A percentile compares a stretch with the other conserved stretches of the same genome.
Conservation (phyloP, 2,888 invertebrate species). For the Leptopilina drosophilae region DNA sequence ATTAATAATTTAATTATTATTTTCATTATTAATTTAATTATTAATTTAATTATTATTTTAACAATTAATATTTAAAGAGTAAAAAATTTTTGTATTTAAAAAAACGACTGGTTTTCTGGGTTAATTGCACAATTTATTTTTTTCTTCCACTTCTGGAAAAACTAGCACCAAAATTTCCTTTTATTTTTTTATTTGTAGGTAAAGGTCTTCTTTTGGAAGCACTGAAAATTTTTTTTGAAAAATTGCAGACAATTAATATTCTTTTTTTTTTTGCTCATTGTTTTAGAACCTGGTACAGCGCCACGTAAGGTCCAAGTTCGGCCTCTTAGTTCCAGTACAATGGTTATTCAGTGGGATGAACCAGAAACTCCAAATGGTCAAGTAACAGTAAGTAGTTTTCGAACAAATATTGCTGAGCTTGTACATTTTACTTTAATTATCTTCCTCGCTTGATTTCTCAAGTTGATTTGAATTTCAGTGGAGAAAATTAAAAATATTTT, state of each 20-base stretch:
- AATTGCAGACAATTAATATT: background rate
- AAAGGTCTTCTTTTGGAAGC: slow-evolving; percentile 1
- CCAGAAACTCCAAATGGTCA: slow-evolving; percentile 98
- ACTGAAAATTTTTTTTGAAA: background rate
- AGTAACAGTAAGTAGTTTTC: slow-evolving; percentile 87
- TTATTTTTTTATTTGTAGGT: background rate
- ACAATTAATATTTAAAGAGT: no score
- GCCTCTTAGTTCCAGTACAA: slow-evolving; percentile 95
- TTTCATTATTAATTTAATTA: no score
- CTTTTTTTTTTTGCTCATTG: slow-evolving; percentile 9
- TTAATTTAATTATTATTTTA: no score
- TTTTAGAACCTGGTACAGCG: slow-evolving; percentile 95
- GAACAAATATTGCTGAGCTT: slow-evolving; percentile 25
- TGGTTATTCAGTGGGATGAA: slow-evolving; percentile 99
- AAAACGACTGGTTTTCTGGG: background rate
- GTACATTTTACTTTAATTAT: background rate
- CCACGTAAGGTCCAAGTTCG: slow-evolving; percentile 96
- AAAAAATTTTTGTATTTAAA: no score
- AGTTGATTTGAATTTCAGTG: no score
- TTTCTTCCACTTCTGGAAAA: no score
- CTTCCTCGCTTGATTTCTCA: background rate
- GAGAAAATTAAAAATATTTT: no score
- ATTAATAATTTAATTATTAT: no score
- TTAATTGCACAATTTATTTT: background rate
- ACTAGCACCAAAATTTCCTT: no score